Conservation (phyloP, 2,113 vertebrate genomes). For the Phyllostomus hastatus region DNA sequence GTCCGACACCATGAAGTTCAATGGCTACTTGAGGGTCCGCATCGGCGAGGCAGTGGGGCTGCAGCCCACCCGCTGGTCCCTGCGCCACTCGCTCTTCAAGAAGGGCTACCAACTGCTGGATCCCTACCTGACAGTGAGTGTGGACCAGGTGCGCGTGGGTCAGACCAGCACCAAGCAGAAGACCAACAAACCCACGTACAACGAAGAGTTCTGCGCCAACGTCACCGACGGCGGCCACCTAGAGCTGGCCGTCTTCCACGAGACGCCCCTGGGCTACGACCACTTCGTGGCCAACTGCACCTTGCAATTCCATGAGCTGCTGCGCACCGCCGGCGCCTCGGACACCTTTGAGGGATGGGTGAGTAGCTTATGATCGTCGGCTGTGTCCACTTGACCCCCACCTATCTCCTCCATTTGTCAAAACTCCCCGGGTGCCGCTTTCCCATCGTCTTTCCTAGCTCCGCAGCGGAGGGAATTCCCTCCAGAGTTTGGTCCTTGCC, state of each 20-base stretch:
- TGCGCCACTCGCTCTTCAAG: constrained; percentile 92
- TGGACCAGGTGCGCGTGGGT: constrained; percentile 94
- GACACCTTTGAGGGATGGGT: constrained; percentile 97
- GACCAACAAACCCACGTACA: constrained; percentile 95
- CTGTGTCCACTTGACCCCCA: background rate
- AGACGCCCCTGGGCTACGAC: constrained; percentile 97
- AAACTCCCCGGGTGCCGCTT: background rate
- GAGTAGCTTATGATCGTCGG: constrained; percentile 73
- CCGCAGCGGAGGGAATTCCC: constrained; percentile 20
- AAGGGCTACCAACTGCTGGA: constrained; percentile 89
- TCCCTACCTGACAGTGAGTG: constrained; percentile 95
- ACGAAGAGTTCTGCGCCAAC: constrained; percentile 93
- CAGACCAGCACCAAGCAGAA: constrained; percentile 96
- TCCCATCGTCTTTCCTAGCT: background rate
- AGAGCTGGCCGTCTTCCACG: constrained; percentile 95
- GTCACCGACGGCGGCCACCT: constrained; percentile 89
- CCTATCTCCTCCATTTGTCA: background rate
- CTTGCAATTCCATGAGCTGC: constrained; percentile 91
- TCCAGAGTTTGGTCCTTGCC: constrained; percentile 19
- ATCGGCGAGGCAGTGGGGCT: constrained; percentile 95
- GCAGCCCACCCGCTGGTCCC: constrained; percentile 93
- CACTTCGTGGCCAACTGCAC: constrained; percentile 98
- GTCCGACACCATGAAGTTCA: constrained; percentile 92
- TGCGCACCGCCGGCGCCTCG: constrained; percentile 84
- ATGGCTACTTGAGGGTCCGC: constrained; percentile 92